Evolutionary conservation across 2,797 vertebrate species (phyloP), one percentile per base, ranked within the genome.

Genomic region (Pagetopsis macropterus): DNA sequence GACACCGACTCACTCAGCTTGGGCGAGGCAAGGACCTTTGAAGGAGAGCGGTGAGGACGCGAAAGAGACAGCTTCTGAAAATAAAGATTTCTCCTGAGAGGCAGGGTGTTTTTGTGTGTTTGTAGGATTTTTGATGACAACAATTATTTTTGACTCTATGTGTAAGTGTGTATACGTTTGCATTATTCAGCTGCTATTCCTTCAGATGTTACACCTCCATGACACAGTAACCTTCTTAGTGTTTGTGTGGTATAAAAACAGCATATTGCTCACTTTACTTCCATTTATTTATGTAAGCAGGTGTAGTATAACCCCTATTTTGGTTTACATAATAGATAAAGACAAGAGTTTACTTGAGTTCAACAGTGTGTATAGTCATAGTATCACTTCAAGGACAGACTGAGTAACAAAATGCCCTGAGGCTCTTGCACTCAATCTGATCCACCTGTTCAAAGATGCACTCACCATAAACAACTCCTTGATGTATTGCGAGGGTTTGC

Each of bases 41-140:
- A 91, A 91, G 84, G 84, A 77, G 86, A 90, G 85, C 56, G 33
- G 59, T 69, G 62, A 86, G 73, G 76, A 87, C 89, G 67, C 17
- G 63, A 87, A 81, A 81, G 58, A 88, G 86, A 88, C 79, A 78
- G 72, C 67, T 65, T 79, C 89, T 84, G 82, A 90, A 90, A 93
- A 90, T 88, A 90, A 92, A 88, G 79, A 89, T 87, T 86, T 78
- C 88, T 91, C 87, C 75, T 59, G 84, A 88, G 85, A 89, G 81
- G 72, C 4, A 67, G 5, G 49, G 43, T 76, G 79, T 88, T 90
- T 91, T 77, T 85, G 63, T 81, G 70, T 75, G 61, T 66, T 45
- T 76, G 76, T 79, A 76, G 82, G 64, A 87, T 82, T 90, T 37
- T 87, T 81, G 82, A 90, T 84, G 74, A 84, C 84, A 89, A 79